Conservation (phyloP, 2,113 vertebrate species). For the Crotalus tigris region DNA sequence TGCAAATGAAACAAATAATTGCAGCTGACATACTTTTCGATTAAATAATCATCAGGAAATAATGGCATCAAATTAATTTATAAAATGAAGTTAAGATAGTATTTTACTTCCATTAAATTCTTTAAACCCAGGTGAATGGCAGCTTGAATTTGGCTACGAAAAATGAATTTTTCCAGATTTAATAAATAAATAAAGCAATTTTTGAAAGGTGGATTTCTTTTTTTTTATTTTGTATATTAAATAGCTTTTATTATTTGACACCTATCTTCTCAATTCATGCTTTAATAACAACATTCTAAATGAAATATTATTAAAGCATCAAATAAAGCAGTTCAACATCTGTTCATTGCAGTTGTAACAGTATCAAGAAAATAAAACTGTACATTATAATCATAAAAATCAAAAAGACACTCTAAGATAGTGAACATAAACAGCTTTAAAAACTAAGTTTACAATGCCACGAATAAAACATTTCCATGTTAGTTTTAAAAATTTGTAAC, state of each 20-base stretch:
- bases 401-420: neutral
- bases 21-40: neutral
- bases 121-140: neutral
- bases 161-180: neutral
- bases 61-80: neutral
- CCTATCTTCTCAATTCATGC: neutral
- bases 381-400: neutral
- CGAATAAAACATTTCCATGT: neutral
- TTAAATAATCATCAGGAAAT: neutral
- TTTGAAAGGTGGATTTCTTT: neutral
- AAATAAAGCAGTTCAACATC: neutral
- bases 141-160: neutral
- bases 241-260: neutral
- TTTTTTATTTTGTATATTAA: neutral
- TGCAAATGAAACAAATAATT: neutral
- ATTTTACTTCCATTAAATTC: neutral
- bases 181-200: neutral
- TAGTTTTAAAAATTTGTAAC: neutral
- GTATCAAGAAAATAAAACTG: neutral
- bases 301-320: neutral
- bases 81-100: neutral
- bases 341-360: neutral
- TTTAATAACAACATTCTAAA: neutral
- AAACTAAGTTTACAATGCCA: neutral
- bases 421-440: neutral